Evolutionary conservation across 1,140 invertebrate species (phyloP).

Genomic region (Pteromalus puparum): DNA sequence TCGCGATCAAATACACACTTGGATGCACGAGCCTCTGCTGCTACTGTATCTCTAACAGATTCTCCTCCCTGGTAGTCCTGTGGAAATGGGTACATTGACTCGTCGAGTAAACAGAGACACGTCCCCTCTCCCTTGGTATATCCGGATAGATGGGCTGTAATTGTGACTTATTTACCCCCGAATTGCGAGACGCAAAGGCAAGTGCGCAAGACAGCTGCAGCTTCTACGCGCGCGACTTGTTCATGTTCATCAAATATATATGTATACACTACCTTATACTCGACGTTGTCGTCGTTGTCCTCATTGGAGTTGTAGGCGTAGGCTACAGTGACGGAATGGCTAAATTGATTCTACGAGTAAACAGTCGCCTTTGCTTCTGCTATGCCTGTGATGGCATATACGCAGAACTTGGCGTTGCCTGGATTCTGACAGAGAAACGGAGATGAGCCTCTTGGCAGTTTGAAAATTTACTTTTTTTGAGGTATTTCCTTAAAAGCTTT

Average conservation of each 20-base stretch:
- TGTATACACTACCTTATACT: not conserved
- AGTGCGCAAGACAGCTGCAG: not conserved
- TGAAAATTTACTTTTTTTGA: no score
- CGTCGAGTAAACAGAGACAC: not conserved
- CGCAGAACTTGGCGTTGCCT: no score
- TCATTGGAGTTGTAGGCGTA: not conserved
- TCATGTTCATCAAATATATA: conserved; percentile 13
- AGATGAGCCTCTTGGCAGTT: no score
- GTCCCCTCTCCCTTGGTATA: not conserved
- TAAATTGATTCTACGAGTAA: conserved; percentile 28
- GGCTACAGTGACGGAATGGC: not conserved
- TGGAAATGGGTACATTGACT: not conserved
- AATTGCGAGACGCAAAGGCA: not conserved
- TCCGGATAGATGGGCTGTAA: not conserved
- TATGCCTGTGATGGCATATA: not conserved
- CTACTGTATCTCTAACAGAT: no score
- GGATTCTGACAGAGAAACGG: no score
- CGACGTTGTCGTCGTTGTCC: not conserved
- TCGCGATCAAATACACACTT: no score
- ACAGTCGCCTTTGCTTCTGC: not conserved
- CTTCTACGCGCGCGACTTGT: not conserved
- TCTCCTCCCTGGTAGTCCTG: not conserved
- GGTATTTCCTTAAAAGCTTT: no score
- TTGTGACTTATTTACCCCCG: conserved; percentile 10
- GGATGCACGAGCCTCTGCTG: no score